Evolutionary conservation across 2,888 invertebrate genomes (phyloP), one percentile per base, ranked within the genome.

Genomic region (Trachelus stipa): DNA sequence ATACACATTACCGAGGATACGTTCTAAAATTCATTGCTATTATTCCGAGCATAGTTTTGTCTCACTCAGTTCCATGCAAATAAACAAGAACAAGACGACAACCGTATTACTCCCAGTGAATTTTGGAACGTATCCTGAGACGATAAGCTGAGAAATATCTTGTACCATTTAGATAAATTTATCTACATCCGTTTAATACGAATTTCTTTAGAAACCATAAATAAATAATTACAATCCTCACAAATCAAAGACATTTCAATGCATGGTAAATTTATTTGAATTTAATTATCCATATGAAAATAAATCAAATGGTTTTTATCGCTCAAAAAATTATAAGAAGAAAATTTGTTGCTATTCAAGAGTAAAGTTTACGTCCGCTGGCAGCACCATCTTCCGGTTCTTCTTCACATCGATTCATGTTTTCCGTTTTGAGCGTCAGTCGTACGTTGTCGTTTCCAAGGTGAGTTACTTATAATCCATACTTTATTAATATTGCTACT

Each of bases 381-480:
- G 56, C 56, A 56, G 56, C 56, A 56, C 56, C 23, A 23, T 23
- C 23, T 56, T 56, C 56, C 56, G 56, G 56, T 56, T 56, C 56
- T 56, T 56, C 56, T 23, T 56, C 23, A 56, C 56, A 23, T 56
- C 9, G 23, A 56, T 56, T 56, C 56, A 23, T 23, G 56, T 56
- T 56, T 56, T 23, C 56, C 56, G 56, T 56, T 56, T 56, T 23
- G 23, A 34, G 71, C 71, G 71, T 71, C 71, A 71, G 71, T 71
- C 56, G 71, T 34, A 71, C 33, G 34, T 71, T 9, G 33, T 71
- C 6, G 71, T 71, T 33, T 71, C 33, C 12, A 34, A 71, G 71
- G 71, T 71, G 71, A 71, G 71, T 71, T 9, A 31, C 33, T 31
- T 34, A 6, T 71, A 71, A 71, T 71, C 71, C 71, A 31, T 71